Base-by-base conservation (phyloP, 2,888 invertebrate species). In the Catocala nupta region DNA sequence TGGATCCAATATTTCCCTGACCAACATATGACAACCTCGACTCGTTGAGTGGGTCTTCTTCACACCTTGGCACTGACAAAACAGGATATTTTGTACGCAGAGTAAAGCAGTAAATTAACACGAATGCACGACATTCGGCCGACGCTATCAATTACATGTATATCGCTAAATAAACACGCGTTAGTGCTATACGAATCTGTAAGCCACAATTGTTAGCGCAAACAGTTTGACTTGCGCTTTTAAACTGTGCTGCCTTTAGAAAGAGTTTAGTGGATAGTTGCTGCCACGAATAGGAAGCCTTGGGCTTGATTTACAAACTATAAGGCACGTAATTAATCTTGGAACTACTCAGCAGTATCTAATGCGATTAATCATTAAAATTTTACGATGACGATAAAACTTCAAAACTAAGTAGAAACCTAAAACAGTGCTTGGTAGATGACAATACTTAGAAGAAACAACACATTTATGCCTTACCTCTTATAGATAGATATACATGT, bases 101-200 rank as follows among this genome's bases (percentile, higher is more conserved):
- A 51, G 16, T 56, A 50, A 65, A 68, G 65, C 63, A 73, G 70
- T 69, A 62, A 77, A 77, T 77, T 78, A 77, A 73, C 77, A 77
- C 59, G n/a, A 33, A 44, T 53, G 78, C 80, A 82, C 82, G 86
- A 81, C 86, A 85, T 85, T 84, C 79, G 77, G 75, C 71, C 80
- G 75, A 72, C 75, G 70, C 70, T 78, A 83, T 86, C 90, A 90
- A 90, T 92, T 91, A 92, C 88, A 89, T 83, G 82, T 86, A 81
- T 87, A 87, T 88, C 89, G 91, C 91, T 92, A 91, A 92, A 90
- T 82, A 92, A 90, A 91, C 84, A 88, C 75, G 81, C 82, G 85
- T 90, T 88, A 87, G 76, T 79, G 83, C 77, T 84, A 86, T 83
- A 85, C 82, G 85, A 86, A 86, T 88, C 87, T 83, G 80, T 73